phyloP scores from a whole-genome alignment of 2,797 vertebrate genomes.

The Columba guinea region DNA sequence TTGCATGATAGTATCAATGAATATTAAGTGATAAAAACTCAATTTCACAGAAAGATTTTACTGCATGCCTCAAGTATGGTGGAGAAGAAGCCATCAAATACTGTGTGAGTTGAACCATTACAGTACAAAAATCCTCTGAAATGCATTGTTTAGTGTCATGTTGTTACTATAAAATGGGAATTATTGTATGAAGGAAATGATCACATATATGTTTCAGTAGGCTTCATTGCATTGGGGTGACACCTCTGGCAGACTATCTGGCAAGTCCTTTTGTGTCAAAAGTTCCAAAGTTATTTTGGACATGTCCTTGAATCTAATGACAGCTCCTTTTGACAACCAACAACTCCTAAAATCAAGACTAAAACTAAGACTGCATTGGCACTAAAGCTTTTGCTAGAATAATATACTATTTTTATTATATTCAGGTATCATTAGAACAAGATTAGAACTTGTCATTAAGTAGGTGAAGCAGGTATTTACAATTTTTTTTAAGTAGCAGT shows the following conservation, averaged over 20 bases:
- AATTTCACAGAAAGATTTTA: background rate
- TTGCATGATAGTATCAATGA: background rate
- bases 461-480: background rate
- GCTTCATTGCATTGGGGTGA: background rate
- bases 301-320: background rate
- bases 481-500: background rate
- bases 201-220: background rate
- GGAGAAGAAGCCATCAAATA: background rate
- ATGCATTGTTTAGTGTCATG: background rate
- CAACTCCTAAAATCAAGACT: background rate
- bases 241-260: background rate
- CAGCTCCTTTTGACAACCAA: background rate
- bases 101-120: background rate
- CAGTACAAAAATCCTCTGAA: background rate
- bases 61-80: background rate
- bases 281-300: background rate
- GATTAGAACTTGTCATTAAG: background rate
- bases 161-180: background rate
- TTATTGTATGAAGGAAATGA: background rate
- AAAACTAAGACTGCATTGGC: background rate
- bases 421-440: background rate
- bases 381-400: background rate
- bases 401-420: background rate
- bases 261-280: background rate
- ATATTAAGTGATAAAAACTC: background rate